Evolutionary conservation across 2,113 vertebrate species (phyloP).

Genomic region (Microcebus griseorufus): DNA sequence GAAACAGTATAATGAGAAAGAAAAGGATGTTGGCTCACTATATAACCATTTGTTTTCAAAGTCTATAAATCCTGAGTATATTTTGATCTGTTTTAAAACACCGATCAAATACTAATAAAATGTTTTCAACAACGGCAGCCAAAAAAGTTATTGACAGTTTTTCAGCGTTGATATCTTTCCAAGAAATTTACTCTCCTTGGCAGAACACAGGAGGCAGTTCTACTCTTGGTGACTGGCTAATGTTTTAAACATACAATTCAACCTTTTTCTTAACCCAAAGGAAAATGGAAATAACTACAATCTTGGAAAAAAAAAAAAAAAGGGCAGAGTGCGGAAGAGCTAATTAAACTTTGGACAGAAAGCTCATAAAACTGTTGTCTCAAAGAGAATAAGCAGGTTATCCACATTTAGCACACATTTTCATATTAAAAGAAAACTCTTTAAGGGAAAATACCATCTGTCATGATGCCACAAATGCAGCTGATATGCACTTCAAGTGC

Average conservation of each 20-base stretch:
- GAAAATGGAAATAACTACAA: slow-evolving; percentile 64
- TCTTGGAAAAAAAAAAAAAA: slow-evolving; percentile 45
- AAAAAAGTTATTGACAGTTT: slow-evolving; percentile 72
- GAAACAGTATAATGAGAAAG: not conserved
- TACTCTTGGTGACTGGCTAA: slow-evolving; percentile 44
- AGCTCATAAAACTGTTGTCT: slow-evolving; percentile 52
- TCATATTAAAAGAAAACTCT: not conserved
- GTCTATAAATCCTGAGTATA: slow-evolving; percentile 30
- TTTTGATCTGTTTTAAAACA: slow-evolving; percentile 70
- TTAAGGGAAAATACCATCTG: slow-evolving; percentile 48
- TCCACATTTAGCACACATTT: slow-evolving; percentile 49
- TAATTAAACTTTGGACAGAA: slow-evolving; percentile 65
- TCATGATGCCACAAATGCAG: not conserved
- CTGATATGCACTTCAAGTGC: not conserved
- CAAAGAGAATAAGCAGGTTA: slow-evolving; percentile 46
- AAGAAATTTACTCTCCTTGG: slow-evolving; percentile 74
- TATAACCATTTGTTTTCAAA: slow-evolving; percentile 46
- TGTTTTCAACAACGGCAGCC: slow-evolving; percentile 67
- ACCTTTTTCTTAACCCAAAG: slow-evolving; percentile 64
- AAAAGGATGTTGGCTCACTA: slow-evolving; percentile 44
- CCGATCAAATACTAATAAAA: slow-evolving; percentile 73
- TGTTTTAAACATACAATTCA: slow-evolving; percentile 63
- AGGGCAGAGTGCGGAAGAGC: slow-evolving; percentile 16
- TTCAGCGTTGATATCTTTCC: slow-evolving; percentile 73
- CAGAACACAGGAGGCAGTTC: slow-evolving; percentile 62